Conservation (phyloP, 2,888 invertebrate genomes). For the Cerastoderma edule region DNA sequence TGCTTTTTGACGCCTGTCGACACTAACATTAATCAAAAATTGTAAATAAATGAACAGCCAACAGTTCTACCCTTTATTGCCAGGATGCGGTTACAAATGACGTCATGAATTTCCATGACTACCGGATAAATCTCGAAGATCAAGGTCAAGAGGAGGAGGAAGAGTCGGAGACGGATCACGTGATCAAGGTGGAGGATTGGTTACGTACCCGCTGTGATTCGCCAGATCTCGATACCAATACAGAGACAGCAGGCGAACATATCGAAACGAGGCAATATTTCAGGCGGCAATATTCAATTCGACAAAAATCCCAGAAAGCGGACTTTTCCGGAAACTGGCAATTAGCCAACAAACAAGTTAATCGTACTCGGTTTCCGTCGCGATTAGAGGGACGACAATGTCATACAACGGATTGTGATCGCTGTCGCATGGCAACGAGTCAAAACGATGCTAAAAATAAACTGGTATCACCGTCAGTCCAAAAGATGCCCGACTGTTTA, state of each 20-base stretch:
- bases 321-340: conserved; percentile 56
- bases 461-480: too few species aligned
- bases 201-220: conserved; percentile 34
- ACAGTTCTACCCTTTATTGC: conserved; percentile 8
- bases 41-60: too few species aligned
- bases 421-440: conserved; percentile 28
- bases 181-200: conserved; percentile 53
- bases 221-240: neutral
- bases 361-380: conserved; percentile 49
- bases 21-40: too few species aligned
- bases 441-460: too few species aligned
- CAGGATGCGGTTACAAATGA: conserved; percentile 14
- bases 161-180: conserved; percentile 43
- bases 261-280: conserved; percentile 29
- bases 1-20: too few species aligned
- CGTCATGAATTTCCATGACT: conserved; percentile 19
- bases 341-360: conserved; percentile 44
- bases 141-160: conserved; percentile 3
- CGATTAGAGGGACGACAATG: conserved; percentile 42
- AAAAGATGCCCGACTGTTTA: neutral
- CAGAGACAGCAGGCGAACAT: neutral
- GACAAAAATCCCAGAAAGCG: conserved; percentile 25
- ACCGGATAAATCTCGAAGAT: conserved; percentile 10
- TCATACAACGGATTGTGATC: conserved; percentile 53
- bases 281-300: conserved; percentile 32